phyloP scores from a whole-genome alignment of 2,888 invertebrate genomes.

The Lingula anatina region DNA sequence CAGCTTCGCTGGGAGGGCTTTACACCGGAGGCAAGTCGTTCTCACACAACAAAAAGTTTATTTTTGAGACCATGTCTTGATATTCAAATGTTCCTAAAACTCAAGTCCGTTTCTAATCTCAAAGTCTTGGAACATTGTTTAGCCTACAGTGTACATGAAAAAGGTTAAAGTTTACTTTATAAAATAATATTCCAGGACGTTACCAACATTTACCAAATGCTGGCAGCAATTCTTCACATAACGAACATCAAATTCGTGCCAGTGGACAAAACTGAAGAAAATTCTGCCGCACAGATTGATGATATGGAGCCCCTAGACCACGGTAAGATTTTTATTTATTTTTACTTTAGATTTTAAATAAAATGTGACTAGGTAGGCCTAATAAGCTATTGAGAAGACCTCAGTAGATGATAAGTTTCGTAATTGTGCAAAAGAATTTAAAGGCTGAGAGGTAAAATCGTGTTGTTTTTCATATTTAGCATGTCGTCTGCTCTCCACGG shows the following conservation, averaged over 20 bases:
- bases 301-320: conserved; percentile 21
- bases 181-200: conserved; percentile 38
- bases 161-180: no score
- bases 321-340: conserved; percentile 14
- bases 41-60: background rate
- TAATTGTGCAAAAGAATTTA: no score
- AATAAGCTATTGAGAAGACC: no score
- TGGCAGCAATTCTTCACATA: conserved; percentile 34
- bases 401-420: no score
- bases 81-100: background rate
- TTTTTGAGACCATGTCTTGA: background rate
- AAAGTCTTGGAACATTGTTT: no score
- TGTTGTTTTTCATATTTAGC: no score
- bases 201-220: conserved; percentile 24
- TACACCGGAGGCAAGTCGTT: conserved; percentile 12
- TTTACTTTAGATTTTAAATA: no score
- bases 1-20: conserved; percentile 21
- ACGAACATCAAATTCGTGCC: conserved; percentile 30
- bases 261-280: conserved; percentile 10
- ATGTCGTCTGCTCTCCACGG: no score
- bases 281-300: conserved; percentile 19
- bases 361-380: no score
- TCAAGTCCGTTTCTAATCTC: no score
- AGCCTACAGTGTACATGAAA: no score
- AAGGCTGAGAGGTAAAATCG: no score